Evolutionary conservation across 2,113 vertebrate species (phyloP).

Genomic region (Paedocypris sp.): DNA sequence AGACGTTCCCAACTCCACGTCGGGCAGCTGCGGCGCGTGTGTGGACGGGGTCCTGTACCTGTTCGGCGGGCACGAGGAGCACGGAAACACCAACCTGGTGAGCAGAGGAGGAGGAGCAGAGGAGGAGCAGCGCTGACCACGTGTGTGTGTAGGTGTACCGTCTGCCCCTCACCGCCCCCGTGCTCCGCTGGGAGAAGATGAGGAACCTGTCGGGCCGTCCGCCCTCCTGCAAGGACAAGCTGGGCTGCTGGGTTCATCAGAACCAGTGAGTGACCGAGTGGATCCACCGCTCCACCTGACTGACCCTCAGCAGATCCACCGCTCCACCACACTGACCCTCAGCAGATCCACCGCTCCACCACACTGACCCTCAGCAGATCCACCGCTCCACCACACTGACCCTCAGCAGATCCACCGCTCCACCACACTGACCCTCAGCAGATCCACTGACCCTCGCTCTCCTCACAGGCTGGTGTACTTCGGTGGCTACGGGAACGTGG

Average conservation of each 20-base stretch:
- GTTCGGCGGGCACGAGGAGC: slow-evolving; percentile 86
- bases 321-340: too few relatives aligned
- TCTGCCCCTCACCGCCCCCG: slow-evolving; percentile 67
- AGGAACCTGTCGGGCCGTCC: slow-evolving; percentile 75
- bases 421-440: too few relatives aligned
- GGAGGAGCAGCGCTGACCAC: not conserved
- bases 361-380: too few relatives aligned
- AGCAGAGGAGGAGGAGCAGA: too few relatives aligned
- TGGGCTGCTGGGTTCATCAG: slow-evolving; percentile 89
- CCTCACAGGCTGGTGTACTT: slow-evolving; percentile 81
- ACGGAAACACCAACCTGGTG: slow-evolving; percentile 90
- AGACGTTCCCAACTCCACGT: slow-evolving; percentile 84
- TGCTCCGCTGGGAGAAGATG: slow-evolving; percentile 82
- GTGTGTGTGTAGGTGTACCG: slow-evolving; percentile 74
- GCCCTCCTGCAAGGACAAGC: slow-evolving; percentile 90
- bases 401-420: too few relatives aligned
- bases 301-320: too few relatives aligned
- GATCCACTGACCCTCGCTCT: too few relatives aligned
- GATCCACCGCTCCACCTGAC: too few relatives aligned
- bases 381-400: too few relatives aligned
- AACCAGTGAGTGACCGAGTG: slow-evolving; percentile 77
- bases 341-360: too few relatives aligned
- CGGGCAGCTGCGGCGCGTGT: slow-evolving; percentile 85
- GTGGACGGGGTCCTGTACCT: slow-evolving; percentile 83
- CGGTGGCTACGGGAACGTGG: slow-evolving; percentile 88